Evolutionary conservation across 2,797 vertebrate species (phyloP), one percentile per base, ranked within the genome.

Genomic region (Alca torda): DNA sequence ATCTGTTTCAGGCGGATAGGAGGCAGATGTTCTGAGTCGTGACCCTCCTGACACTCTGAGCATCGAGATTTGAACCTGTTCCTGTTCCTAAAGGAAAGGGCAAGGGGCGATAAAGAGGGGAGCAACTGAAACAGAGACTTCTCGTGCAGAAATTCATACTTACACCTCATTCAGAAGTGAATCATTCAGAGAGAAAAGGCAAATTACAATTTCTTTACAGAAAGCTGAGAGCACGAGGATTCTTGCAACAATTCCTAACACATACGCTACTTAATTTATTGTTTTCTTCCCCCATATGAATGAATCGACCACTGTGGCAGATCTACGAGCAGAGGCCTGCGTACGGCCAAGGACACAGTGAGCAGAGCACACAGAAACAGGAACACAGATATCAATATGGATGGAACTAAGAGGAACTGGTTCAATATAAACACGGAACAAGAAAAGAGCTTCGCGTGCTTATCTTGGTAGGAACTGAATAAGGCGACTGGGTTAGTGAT

Each of bases 241-340:
- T 87, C 88, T 83, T 64, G 68, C 46, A 86, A 87, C 69, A 81
- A 87, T 51, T 84, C 67, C 6, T 88, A 95, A 87, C 50, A 69
- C 87, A 93, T 2, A 51, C 45, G 59, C 31, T 39, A 31, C 53
- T 95, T 92, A 72, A 86, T 93, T 96, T 94, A 90, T 91, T 95
- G 39, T 87, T 97, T 97, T 95, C 96, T 97, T 97, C 95, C 87
- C 91, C 95, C 87, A 73, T 64, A 91, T 63, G 93, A 93, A 81
- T 45, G 82, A 95, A 95, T 88, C 91, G 85, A 41, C 39, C 39
- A 14, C 39, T 41, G 39, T 41, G 39, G 39, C 39, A 41, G 39
- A 41, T 41, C 39, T 41, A 41, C 13, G 39, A 41, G 39, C 39
- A 41, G 39, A 41, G 39, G 13, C 39, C 13, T 41, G 39, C 39